Percentiles rank a stretch among this genome's conserved stretches.
These are phyloP conservation scores for Hesperia comma DNA, from an alignment of 2,888 invertebrate species.

Conservation along the genomic window DNA sequence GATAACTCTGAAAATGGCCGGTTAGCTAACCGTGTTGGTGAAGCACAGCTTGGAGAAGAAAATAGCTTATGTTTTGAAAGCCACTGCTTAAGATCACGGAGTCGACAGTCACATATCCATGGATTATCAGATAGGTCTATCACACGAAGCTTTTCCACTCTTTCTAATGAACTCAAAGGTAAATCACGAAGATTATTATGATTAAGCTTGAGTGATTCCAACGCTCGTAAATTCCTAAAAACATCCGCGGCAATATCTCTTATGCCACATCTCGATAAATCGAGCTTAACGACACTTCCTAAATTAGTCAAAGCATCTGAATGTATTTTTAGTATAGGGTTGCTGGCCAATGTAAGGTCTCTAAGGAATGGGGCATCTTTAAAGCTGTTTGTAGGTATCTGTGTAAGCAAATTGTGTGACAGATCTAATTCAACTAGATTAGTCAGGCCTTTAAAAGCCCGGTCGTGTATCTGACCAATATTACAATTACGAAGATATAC, in stretches of 20 bases:
- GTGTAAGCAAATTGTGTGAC: constrained; percentile 91
- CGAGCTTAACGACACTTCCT: constrained; percentile 91
- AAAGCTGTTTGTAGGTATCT: constrained; percentile 91
- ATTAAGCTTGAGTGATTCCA: constrained; percentile 92
- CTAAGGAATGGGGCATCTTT: constrained; percentile 91
- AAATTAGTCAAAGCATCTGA: constrained; percentile 89
- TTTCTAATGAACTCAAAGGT: constrained; percentile 89
- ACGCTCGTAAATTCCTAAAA: constrained; percentile 89
- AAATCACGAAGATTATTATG: constrained; percentile 91
- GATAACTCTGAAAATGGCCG: constrained; percentile 90
- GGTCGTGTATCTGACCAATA: constrained; percentile 92
- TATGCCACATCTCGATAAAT: constrained; percentile 92
- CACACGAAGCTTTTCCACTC: constrained; percentile 88
- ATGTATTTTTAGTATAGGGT: constrained; percentile 92
- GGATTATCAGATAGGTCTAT: constrained; percentile 94
- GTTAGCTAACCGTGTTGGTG: constrained; percentile 88
- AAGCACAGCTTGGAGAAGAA: constrained; percentile 90
- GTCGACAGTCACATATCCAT: constrained; percentile 94
- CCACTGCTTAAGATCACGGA: constrained; percentile 93
- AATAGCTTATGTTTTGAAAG: constrained; percentile 89
- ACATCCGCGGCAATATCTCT: constrained; percentile 88
- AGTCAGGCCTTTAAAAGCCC: constrained; percentile 93
- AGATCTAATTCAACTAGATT: constrained; percentile 96
- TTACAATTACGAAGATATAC: constrained; percentile 93
- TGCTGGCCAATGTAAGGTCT: constrained; percentile 91